A percentile compares a stretch with the other conserved stretches of the same genome.
phyloP scores from a whole-genome alignment of 1,140 invertebrate genomes.

The Drosophila kikkawai region DNA sequence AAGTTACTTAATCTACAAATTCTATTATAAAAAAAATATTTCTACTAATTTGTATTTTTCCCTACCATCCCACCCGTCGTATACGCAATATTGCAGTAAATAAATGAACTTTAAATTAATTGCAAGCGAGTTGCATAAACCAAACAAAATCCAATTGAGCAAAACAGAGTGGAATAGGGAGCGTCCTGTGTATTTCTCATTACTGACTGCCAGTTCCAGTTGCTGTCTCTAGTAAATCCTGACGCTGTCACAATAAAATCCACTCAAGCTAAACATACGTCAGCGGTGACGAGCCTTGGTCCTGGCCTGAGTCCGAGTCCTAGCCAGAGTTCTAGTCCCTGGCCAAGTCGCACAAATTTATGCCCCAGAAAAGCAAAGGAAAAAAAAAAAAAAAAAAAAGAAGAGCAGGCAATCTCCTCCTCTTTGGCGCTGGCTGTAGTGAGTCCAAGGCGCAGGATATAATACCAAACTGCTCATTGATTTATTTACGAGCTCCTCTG shows the following conservation, averaged over 20 bases:
- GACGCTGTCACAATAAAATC: slow-evolving; percentile 82
- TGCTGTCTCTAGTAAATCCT: slow-evolving; percentile 77
- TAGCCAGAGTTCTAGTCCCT: slow-evolving; percentile 23
- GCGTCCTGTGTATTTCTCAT: slow-evolving; percentile 52
- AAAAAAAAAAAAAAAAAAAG: background rate
- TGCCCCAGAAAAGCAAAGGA: slow-evolving; percentile 50
- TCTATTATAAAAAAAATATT: background rate
- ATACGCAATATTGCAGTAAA: slow-evolving; percentile 10
- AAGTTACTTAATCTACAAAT: background rate
- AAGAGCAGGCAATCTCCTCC: slow-evolving; percentile 24
- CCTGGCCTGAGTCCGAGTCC: slow-evolving; percentile 4
- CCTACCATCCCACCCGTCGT: background rate
- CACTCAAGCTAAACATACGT: slow-evolving; percentile 82
- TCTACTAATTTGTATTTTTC: no score
- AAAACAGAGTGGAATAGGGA: background rate
- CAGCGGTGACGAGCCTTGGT: slow-evolving; percentile 65
- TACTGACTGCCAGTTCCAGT: slow-evolving; percentile 74
- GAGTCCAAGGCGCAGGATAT: slow-evolving; percentile 65
- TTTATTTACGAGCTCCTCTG: slow-evolving; percentile 78
- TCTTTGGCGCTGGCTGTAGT: slow-evolving; percentile 47
- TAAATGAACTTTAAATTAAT: slow-evolving; percentile 62
- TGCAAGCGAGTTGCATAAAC: slow-evolving; percentile 64
- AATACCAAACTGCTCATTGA: slow-evolving; percentile 80
- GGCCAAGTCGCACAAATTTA: slow-evolving; percentile 73
- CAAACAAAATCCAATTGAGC: slow-evolving; percentile 42